Percentiles rank a stretch among this genome's conserved stretches.
Conservation (phyloP, 2,888 invertebrate genomes). For the Lepas anatifera region DNA sequence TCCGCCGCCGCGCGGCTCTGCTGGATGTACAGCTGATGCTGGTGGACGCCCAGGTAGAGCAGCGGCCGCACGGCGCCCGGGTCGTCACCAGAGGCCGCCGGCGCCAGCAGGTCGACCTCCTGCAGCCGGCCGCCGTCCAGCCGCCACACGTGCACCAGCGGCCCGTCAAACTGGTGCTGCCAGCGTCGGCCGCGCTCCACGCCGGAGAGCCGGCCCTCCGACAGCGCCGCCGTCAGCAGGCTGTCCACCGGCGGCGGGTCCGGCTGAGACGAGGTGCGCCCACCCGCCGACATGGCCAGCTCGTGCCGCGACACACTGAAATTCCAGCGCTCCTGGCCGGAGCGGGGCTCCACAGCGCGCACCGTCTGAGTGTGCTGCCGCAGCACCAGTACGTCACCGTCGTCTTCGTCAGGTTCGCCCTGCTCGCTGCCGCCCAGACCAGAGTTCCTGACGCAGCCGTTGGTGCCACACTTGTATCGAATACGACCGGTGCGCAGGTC, state of each 20-base stretch:
- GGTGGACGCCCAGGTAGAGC: constrained; percentile 73
- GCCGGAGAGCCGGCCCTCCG: constrained; percentile 36
- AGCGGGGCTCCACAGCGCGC: constrained; percentile 73
- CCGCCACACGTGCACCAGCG: background rate
- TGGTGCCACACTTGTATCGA: constrained; percentile 62
- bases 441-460: constrained; percentile 42
- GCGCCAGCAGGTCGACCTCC: constrained; percentile 8
- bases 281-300: constrained; percentile 35
- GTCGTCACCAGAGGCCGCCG: background rate
- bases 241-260: constrained; percentile 28
- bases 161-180: constrained; percentile 41
- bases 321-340: constrained; percentile 86
- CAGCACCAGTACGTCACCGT: constrained; percentile 55
- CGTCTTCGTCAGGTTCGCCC: constrained; percentile 25
- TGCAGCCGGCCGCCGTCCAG: constrained; percentile 2
- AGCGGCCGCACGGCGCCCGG: constrained; percentile 40
- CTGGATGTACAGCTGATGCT: constrained; percentile 64
- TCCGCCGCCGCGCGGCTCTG: constrained; percentile 38
- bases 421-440: constrained; percentile 18
- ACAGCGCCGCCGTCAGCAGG: constrained; percentile 29
- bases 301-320: constrained; percentile 88
- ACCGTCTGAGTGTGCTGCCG: constrained; percentile 75
- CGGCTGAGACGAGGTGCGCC: constrained; percentile 18
- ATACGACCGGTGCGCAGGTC: constrained; percentile 55
- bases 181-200: constrained; percentile 50